Conservation (phyloP, 1,140 invertebrate genomes). For the Platyscapa corneri region DNA sequence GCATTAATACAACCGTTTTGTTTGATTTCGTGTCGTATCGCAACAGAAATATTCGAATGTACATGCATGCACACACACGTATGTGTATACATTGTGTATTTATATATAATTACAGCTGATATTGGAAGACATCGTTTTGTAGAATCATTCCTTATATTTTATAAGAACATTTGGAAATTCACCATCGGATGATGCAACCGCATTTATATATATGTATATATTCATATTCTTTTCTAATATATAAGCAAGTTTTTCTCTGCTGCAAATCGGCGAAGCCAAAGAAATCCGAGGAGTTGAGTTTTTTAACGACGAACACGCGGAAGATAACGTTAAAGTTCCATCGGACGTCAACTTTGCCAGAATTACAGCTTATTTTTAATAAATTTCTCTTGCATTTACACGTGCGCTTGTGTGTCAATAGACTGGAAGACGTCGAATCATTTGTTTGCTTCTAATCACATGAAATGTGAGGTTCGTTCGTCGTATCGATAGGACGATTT, state of each 20-base stretch:
- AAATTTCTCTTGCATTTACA: neutral
- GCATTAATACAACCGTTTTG: slow-evolving; percentile 27
- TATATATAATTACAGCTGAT: slow-evolving; percentile 43
- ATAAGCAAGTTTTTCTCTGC: neutral
- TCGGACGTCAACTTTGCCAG: neutral
- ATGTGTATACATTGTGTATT: slow-evolving; percentile 33
- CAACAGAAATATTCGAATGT: slow-evolving; percentile 32
- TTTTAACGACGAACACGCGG: too few species aligned
- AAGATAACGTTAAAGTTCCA: neutral
- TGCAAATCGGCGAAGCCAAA: neutral
- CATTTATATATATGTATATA: neutral
- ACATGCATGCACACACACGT: slow-evolving; percentile 11
- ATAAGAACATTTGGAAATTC: slow-evolving; percentile 28
- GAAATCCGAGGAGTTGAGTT: too few species aligned
- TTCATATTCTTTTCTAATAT: neutral
- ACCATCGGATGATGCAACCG: neutral
- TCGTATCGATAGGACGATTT: too few species aligned
- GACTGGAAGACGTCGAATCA: slow-evolving; percentile 37
- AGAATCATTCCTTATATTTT: slow-evolving; percentile 1
- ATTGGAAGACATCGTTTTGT: slow-evolving; percentile 31
- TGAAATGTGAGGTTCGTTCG: too few species aligned
- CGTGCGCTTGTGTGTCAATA: slow-evolving; percentile 28
- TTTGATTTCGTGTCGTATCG: slow-evolving; percentile 1
- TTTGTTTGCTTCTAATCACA: too few species aligned
- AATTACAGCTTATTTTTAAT: neutral